Evolutionary conservation across 2,113 vertebrate species (phyloP), one percentile per base, ranked within the genome.

Genomic region (Thymallus thymallus): DNA sequence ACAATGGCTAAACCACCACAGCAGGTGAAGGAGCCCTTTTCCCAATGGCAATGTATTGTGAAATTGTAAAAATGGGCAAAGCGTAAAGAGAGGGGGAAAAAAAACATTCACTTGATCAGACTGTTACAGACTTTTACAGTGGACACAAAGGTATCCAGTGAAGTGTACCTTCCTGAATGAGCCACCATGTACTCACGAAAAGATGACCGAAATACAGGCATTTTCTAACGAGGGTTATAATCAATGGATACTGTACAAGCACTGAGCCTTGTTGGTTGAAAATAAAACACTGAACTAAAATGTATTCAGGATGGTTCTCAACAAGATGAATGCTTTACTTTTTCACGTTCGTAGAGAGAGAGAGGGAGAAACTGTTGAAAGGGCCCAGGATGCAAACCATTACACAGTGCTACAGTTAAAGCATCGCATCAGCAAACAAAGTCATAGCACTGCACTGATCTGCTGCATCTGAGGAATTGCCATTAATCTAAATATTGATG

Each of bases 401-500:
- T 41, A 41, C 35, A 41, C 35, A 10, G 35, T 41, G 35, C 35
- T 41, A 41, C 35, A 41, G 35, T 41, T 41, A 41, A 41, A 3
- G 35, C 35, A 41, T 10, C 9, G 9, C 35, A 41, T 41, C 35
- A 10, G 35, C 35, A 41, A 41, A 75, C 56, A 26, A 66, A 61
- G 72, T 64, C 72, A 68, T 26, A 41, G 45, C 51, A 29, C 7
- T 41, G 35, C 35, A 41, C 56, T n/a, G 30, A 41, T 22, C 29
- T 73, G 32, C 69, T 55, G 74, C 67, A 68, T 56, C 55, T 46
- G 14, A 46, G 78, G 29, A 82, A 51, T 14, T 70, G 69, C 20
- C 62, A 69, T 83, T 80, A 23, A 72, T 75, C 72, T 75, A 73
- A 82, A 80, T 73, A 75, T 71, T 81, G 56, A 71, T 65, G 18